Percentiles rank a stretch among this genome's conserved stretches.
Evolutionary conservation across 2,797 vertebrate species (phyloP).

Genomic region (Atherinosoma microstoma): DNA sequence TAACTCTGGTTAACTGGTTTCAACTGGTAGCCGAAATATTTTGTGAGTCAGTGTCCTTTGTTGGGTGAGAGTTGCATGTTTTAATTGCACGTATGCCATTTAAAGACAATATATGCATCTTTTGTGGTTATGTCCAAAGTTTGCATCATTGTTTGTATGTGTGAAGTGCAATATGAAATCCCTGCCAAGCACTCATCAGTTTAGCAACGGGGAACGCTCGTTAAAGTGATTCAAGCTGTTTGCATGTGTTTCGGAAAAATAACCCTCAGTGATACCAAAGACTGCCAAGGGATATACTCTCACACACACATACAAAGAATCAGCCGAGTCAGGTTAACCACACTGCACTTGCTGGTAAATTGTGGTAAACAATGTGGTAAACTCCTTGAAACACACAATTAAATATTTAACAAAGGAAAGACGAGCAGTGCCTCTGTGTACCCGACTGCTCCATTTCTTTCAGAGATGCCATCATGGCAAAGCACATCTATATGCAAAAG

Average conservation of each 20-base stretch:
- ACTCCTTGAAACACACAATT: constrained; percentile 73
- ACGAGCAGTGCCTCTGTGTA: constrained; percentile 51
- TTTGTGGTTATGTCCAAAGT: constrained; percentile 69
- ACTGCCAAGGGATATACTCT: constrained; percentile 44
- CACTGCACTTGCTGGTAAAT: constrained; percentile 69
- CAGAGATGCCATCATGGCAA: constrained; percentile 44
- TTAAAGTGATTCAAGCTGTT: constrained; percentile 75
- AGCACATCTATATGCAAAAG: constrained; percentile 63
- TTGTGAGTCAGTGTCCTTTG: constrained; percentile 41
- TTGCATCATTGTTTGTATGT: constrained; percentile 76
- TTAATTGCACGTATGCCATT: constrained; percentile 59
- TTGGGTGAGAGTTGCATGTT: constrained; percentile 40
- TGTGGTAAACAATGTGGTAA: constrained; percentile 77
- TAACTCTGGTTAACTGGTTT: constrained; percentile 57
- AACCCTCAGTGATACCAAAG: constrained; percentile 71
- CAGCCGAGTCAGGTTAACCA: constrained; percentile 70
- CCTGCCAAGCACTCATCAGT: constrained; percentile 55
- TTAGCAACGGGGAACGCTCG: constrained; percentile 57
- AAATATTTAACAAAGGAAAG: constrained; percentile 78
- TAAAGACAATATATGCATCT: constrained; percentile 55
- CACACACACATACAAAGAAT: constrained; percentile 34
- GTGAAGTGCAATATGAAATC: constrained; percentile 50
- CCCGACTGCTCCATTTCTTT: constrained; percentile 59
- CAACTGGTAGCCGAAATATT: constrained; percentile 33
- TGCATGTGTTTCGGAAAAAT: constrained; percentile 66